Evolutionary conservation across 92 coral and sea anemone species (phyloP), one percentile per base, ranked within the genome.

Genomic region (Muricea muricata): DNA sequence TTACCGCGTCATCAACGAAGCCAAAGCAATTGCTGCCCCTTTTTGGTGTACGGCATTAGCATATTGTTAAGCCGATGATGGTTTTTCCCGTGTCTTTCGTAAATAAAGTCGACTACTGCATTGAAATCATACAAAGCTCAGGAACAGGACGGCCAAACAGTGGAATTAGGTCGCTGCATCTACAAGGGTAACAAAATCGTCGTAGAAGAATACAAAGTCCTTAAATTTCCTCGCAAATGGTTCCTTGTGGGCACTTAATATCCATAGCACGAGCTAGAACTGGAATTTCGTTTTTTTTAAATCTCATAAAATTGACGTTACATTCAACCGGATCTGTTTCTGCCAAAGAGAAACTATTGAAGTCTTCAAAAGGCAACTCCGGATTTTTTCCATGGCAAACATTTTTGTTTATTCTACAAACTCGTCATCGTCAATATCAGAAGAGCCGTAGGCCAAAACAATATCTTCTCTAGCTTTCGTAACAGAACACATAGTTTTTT

Each of bases 1-100:
- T n/a, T n/a, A 34, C 72, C 35, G 29, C 72, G 6, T 34, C 25
- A 24, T 29, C 31, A 18, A 65, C 20, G 72, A 65, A 65, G 39
- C 72, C 72, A 65, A 65, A 65, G 42, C 72, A 65, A 39, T 65
- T 65, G 72, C 72, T 65, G 72, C 72, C 37, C 72, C 72, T 25
- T 11, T 65, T 65, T 25, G 72, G 37, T 65, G 20, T 39, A 65
- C 72, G 25, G 72, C 72, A 65, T 65, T 39, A 65, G 72, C 72
- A 65, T 65, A 65, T 65, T 65, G 72, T 65, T 65, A 65, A 65
- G 72, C 25, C 72, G 29, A 34, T 65, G 37, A 65, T 34, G 42
- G 37, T 65, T 63, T 63, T 63, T 34, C 24, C 71, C 26, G 39
- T 63, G 71, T 63, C 72, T 65, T 65, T 23, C 72, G 29, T 65